Base-by-base conservation (phyloP, 2,113 vertebrate species). In the Lipophrys pholis region DNA sequence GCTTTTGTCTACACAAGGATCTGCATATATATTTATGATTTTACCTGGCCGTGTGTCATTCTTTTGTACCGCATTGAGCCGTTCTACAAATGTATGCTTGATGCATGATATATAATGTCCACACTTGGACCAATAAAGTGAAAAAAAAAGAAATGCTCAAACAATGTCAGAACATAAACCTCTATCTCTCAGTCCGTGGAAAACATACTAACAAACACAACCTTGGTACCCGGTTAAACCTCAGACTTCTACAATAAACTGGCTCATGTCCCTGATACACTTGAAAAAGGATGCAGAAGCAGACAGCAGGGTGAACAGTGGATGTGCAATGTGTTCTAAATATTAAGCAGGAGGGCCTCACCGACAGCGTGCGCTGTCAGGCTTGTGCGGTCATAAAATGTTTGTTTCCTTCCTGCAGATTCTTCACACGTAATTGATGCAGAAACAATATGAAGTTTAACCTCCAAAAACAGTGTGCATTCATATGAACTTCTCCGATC, bases 1-100 rank as follows among this genome's bases (percentile, higher is more conserved):
- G 39, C 73, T 65, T 48, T 50, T 55, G 39, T 39, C 57, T 57
- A 49, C 76, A 75, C 8, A 30, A 12, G 30, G 5, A 61, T 50
- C 39, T 41, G 17, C 55, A 70, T 63, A 53, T 30, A 30, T 30
- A 30, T 30, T 30, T 30, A 30, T 30, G 21, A 30, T 30, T 30
- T 30, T 16, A 46, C 36, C 48, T 64, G 21, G 15, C 9, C n/a
- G 9, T 46, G 12, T 40, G 36, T 30, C 21, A 40, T 30, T 46
- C 4, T n/a, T 3, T 30, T 50, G 3, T 21, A 1, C 12, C 11
- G 46, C 40, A 16, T 4, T 30, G 21, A 30, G 21, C 21, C 21
- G 21, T 40, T 3, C 38, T 41, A 36, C 6, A 49, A 3, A 60
- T 11, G 60, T 14, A 42, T 35, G 21, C 21, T 30, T 30, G 21